Evolutionary conservation across 2,888 invertebrate genomes (phyloP).

Genomic region (Drosophila colorata): DNA sequence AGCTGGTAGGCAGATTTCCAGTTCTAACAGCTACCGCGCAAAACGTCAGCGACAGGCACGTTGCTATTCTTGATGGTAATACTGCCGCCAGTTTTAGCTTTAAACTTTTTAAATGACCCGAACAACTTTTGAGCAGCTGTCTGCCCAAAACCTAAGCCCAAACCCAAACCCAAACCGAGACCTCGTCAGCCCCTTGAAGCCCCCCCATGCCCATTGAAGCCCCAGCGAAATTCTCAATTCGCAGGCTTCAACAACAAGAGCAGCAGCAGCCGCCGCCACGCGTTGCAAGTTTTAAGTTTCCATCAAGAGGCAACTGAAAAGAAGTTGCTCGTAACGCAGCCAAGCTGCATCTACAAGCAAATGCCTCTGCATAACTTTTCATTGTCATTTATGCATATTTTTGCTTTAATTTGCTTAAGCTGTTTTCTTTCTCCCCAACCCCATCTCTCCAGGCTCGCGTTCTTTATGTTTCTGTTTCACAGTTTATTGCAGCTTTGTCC

Average conservation of each 20-base stretch:
- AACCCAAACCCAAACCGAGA: conserved; percentile 1
- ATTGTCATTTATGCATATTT: conserved; percentile 69
- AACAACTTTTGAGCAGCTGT: conserved; percentile 75
- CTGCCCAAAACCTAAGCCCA: too few relatives aligned
- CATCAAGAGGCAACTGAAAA: conserved; percentile 53
- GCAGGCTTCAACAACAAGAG: background rate
- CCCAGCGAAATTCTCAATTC: conserved; percentile 3
- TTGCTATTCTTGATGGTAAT: conserved; percentile 52
- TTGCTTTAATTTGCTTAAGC: conserved; percentile 66
- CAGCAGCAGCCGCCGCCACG: conserved; percentile 17
- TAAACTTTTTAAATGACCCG: conserved; percentile 77
- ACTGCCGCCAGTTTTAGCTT: conserved; percentile 57
- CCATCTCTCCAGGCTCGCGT: background rate
- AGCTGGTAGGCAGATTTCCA: conserved; percentile 48
- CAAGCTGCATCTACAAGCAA: conserved; percentile 40
- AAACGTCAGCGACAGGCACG: conserved; percentile 55
- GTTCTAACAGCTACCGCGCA: conserved; percentile 35
- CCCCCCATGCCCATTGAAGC: background rate
- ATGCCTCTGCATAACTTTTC: conserved; percentile 53
- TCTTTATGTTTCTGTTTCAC: background rate
- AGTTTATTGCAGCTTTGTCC: conserved; percentile 1
- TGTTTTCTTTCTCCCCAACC: conserved; percentile 32
- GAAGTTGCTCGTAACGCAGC: conserved; percentile 23
- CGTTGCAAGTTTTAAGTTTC: conserved; percentile 62
- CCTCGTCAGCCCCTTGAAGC: background rate